Conservation (phyloP, 2,888 invertebrate genomes). For the Linnaemya tessellans region DNA sequence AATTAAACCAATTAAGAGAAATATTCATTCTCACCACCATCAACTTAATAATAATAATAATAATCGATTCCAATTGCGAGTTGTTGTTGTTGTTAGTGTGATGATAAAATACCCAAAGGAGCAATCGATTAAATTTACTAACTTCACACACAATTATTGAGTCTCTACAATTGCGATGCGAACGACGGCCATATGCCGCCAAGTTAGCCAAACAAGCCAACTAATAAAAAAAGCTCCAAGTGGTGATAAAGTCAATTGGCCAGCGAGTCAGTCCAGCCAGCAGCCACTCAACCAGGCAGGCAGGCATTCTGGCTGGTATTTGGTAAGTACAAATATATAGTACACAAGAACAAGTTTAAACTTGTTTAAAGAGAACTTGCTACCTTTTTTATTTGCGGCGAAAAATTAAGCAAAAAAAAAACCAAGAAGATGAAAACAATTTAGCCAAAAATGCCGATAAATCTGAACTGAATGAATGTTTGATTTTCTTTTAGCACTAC, state of each 20-base stretch:
- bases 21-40: conserved; percentile 71
- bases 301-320: conserved; percentile 51
- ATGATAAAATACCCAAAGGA: conserved; percentile 71
- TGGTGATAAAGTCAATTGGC: conserved; percentile 28
- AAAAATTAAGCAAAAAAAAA: conserved; percentile 48
- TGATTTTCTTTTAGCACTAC: conserved; percentile 60
- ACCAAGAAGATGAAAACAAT: conserved; percentile 63
- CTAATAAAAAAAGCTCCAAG: conserved; percentile 27
- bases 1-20: conserved; percentile 71
- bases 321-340: conserved; percentile 63
- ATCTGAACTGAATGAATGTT: conserved; percentile 66
- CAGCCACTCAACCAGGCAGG: background rate
- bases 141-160: conserved; percentile 73
- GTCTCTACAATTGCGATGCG: conserved; percentile 44
- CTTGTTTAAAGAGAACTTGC: conserved; percentile 72
- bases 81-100: conserved; percentile 35
- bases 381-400: conserved; percentile 62
- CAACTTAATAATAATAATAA: conserved; percentile 62
- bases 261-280: conserved; percentile 3
- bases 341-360: conserved; percentile 66
- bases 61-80: conserved; percentile 65
- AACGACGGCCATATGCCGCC: conserved; percentile 11
- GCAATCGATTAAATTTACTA: conserved; percentile 73
- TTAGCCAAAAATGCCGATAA: conserved; percentile 70
- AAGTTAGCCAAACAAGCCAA: conserved; percentile 22